phyloP scores from a whole-genome alignment of 2,113 vertebrate genomes.

The Camelus dromedarius region DNA sequence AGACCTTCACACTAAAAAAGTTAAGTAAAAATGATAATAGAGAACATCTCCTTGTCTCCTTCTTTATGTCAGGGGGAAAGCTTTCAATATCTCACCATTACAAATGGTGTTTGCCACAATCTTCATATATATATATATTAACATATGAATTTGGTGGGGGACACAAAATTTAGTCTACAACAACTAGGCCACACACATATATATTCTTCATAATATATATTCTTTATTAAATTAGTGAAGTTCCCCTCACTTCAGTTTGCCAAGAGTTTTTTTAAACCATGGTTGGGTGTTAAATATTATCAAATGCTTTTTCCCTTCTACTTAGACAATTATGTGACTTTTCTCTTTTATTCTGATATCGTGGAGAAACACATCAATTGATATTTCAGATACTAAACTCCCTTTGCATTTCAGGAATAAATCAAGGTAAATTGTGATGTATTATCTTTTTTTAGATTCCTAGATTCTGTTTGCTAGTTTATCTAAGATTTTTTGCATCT shows the following conservation, averaged over 20 bases:
- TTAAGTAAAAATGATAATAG: background rate
- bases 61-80: background rate
- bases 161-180: too few species aligned
- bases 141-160: too few species aligned
- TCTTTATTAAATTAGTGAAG: background rate
- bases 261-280: background rate
- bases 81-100: background rate
- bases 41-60: background rate
- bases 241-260: background rate
- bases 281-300: background rate
- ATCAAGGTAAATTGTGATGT: background rate
- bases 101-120: background rate
- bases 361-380: background rate
- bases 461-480: background rate
- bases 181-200: too few species aligned
- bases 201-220: background rate
- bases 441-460: background rate
- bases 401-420: background rate
- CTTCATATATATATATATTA: background rate
- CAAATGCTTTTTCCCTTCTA: background rate
- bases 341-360: background rate
- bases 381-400: background rate
- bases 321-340: background rate
- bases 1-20: background rate
- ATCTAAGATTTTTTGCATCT: conserved; percentile 18